Percentiles rank a stretch among this genome's conserved stretches.
phyloP scores from a whole-genome alignment of 2,888 invertebrate species.

The Epiblema foenella region DNA sequence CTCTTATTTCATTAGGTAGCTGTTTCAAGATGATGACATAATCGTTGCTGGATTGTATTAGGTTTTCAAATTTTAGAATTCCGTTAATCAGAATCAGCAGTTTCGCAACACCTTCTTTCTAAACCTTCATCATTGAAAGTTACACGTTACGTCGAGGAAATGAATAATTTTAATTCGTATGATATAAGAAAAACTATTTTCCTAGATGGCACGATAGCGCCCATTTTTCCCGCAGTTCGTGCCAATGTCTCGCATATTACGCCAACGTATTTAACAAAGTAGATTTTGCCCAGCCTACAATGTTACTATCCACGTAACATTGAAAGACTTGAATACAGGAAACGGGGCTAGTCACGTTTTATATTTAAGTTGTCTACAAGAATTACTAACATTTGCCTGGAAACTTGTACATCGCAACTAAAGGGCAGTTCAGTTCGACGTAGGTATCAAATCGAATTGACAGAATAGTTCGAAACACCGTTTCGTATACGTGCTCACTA shows the following conservation, averaged over 20 bases:
- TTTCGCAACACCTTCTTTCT: not conserved
- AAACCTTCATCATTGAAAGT: not conserved
- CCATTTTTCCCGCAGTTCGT: not conserved
- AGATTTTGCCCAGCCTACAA: constrained; percentile 45
- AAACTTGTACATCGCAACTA: not conserved
- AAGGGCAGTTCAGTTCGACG: not conserved
- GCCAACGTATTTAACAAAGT: constrained; percentile 6
- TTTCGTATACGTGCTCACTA: constrained; percentile 12
- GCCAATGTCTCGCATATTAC: not conserved
- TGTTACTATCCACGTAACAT: constrained; percentile 32
- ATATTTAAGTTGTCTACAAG: constrained; percentile 18
- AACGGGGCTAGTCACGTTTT: constrained; percentile 52
- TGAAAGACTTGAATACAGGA: constrained; percentile 46
- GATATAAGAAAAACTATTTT: not conserved
- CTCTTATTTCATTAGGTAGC: constrained; percentile 30
- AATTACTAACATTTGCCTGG: not conserved
- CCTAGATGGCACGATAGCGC: not conserved
- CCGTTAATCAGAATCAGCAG: not conserved
- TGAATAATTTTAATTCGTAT: no score
- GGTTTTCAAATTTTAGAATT: not conserved
- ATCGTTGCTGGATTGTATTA: not conserved
- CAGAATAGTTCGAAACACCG: constrained; percentile 5
- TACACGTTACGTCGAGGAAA: not conserved
- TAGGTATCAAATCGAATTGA: constrained; percentile 1
- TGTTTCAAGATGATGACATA: constrained; percentile 18